These are phyloP conservation scores for Ophion slaviceki DNA, from an alignment of 2,888 invertebrate genomes.

Conservation along the genomic window DNA sequence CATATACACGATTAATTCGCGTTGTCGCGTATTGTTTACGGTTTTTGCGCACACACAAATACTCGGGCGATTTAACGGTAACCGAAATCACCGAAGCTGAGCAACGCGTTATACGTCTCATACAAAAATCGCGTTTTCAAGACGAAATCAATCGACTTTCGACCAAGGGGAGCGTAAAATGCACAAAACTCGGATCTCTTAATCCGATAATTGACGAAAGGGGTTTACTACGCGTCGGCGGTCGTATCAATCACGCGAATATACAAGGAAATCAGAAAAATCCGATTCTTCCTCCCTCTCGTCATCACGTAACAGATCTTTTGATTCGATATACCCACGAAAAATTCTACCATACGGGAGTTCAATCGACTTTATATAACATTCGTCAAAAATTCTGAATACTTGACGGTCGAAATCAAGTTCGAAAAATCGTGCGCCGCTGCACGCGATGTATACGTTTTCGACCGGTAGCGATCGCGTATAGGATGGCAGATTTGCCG, in stretches of 20 bases:
- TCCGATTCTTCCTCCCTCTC: slow-evolving; percentile 50
- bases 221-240: slow-evolving; percentile 57
- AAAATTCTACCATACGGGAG: slow-evolving; percentile 42
- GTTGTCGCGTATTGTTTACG: slow-evolving; percentile 51
- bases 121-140: slow-evolving; percentile 46
- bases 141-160: slow-evolving; percentile 45
- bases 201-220: slow-evolving; percentile 56
- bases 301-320: slow-evolving; percentile 57
- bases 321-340: slow-evolving; percentile 51
- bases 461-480: slow-evolving; percentile 30
- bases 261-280: slow-evolving; percentile 43
- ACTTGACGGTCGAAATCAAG: slow-evolving; percentile 49
- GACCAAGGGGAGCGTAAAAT: slow-evolving; percentile 26
- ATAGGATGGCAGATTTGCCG: slow-evolving; percentile 53
- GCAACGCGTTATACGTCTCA: slow-evolving; percentile 24
- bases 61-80: slow-evolving; percentile 25
- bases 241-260: slow-evolving; percentile 48
- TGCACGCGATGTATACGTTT: slow-evolving; percentile 45
- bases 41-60: slow-evolving; percentile 12
- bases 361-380: slow-evolving; percentile 52
- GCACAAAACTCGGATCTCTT: slow-evolving; percentile 52
- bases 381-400: slow-evolving; percentile 50
- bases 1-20: slow-evolving; percentile 43
- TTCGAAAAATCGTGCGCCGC: slow-evolving; percentile 41
- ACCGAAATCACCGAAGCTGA: slow-evolving; percentile 40